Percentiles rank a stretch among this genome's conserved stretches.
Evolutionary conservation across 2,888 invertebrate genomes (phyloP).

Genomic region (Sericinus montela): DNA sequence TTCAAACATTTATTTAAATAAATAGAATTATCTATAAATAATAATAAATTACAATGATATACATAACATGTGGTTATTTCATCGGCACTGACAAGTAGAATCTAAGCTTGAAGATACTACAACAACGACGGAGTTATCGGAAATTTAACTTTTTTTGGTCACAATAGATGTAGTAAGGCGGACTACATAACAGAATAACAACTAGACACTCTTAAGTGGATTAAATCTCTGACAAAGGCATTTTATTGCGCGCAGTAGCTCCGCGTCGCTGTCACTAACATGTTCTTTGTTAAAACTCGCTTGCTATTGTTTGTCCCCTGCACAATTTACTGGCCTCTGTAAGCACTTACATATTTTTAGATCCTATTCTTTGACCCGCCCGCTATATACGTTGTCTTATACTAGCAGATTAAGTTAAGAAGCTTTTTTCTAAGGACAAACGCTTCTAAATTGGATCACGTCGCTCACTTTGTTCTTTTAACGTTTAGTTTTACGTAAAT

Average conservation of each 20-base stretch:
- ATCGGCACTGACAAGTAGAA: no score
- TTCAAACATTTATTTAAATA: no score
- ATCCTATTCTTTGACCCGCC: constrained; percentile 27
- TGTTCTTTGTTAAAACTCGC: constrained; percentile 44
- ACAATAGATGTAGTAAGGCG: constrained; percentile 40
- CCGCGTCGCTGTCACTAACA: constrained; percentile 40
- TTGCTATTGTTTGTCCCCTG: constrained; percentile 45
- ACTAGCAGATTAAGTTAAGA: constrained; percentile 27
- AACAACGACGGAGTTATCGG: constrained; percentile 27
- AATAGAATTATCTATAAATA: no score
- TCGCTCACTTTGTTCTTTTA: constrained; percentile 31
- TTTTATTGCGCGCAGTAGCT: constrained; percentile 52
- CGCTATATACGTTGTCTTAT: constrained; percentile 22
- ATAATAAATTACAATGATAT: no score
- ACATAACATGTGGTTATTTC: no score
- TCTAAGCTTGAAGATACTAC: no score
- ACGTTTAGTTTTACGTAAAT: constrained; percentile 20
- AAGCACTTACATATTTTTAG: constrained; percentile 27
- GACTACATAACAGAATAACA: constrained; percentile 45
- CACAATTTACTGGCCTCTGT: constrained; percentile 22
- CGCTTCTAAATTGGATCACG: constrained; percentile 43
- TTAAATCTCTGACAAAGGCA: constrained; percentile 65
- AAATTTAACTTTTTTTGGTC: constrained; percentile 50
- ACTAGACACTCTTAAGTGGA: constrained; percentile 64
- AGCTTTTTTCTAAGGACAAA: constrained; percentile 34